phyloP scores from a whole-genome alignment of 1,140 invertebrate species.

The Drosophila funebris region DNA sequence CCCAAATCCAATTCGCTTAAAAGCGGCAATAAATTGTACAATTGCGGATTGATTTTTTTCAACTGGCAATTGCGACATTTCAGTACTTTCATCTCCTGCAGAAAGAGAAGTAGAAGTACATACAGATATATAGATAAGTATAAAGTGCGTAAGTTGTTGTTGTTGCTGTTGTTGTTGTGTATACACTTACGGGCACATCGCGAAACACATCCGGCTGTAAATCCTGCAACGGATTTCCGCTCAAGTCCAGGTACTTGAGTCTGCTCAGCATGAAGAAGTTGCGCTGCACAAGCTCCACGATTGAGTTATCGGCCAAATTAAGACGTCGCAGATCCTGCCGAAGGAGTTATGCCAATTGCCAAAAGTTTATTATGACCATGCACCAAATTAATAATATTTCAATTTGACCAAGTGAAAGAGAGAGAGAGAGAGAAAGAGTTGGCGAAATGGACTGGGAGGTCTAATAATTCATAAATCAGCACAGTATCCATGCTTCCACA shows the following conservation, averaged over 20 bases:
- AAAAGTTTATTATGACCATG: slow-evolving; percentile 64
- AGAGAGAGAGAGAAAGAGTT: slow-evolving; percentile 1
- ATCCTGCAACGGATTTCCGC: slow-evolving; percentile 89
- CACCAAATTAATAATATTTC: slow-evolving; percentile 66
- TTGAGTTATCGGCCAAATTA: slow-evolving; percentile 88
- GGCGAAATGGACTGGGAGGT: too few relatives aligned
- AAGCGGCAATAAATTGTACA: slow-evolving; percentile 89
- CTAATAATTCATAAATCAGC: slow-evolving; percentile 76
- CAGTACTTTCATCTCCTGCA: slow-evolving; percentile 87
- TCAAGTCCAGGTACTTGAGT: slow-evolving; percentile 89
- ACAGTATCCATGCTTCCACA: slow-evolving; percentile 16
- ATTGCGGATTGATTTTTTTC: slow-evolving; percentile 89
- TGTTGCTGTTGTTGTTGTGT: slow-evolving; percentile 2
- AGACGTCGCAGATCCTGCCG: slow-evolving; percentile 86
- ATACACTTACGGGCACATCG: slow-evolving; percentile 87
- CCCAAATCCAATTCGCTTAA: slow-evolving; percentile 90
- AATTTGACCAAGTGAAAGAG: slow-evolving; percentile 8
- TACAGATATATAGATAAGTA: slow-evolving; percentile 19
- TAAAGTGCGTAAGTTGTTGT: too few relatives aligned
- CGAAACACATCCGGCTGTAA: slow-evolving; percentile 91
- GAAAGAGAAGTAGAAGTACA: background rate
- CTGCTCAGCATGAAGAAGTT: slow-evolving; percentile 88
- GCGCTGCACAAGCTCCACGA: slow-evolving; percentile 87
- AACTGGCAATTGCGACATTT: slow-evolving; percentile 89
- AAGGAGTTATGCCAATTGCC: slow-evolving; percentile 37